phyloP scores from a whole-genome alignment of 2,888 invertebrate genomes.

The Exocentrus adspersus region DNA sequence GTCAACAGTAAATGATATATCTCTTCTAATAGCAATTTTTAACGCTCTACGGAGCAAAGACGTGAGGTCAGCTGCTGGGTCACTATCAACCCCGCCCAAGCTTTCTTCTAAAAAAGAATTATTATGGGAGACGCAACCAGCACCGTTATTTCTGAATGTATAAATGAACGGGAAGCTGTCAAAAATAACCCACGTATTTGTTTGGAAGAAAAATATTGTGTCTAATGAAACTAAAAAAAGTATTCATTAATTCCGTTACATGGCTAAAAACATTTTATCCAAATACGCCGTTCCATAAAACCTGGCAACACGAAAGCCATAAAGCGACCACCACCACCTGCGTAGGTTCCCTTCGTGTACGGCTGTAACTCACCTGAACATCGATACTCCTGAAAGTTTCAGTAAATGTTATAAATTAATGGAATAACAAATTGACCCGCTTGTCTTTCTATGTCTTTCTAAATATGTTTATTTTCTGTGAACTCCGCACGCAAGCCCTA shows the following conservation, averaged over 20 bases:
- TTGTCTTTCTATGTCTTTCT: slow-evolving; percentile 25
- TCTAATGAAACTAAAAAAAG: too few species aligned
- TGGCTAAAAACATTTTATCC: too few species aligned
- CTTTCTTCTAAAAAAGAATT: not conserved
- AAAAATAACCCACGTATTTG: too few species aligned
- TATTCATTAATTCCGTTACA: too few species aligned
- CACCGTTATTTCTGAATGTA: too few species aligned
- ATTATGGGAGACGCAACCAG: not conserved
- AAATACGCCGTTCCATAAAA: not conserved
- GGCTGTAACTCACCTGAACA: slow-evolving; percentile 15
- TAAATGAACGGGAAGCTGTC: too few species aligned
- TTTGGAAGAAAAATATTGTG: too few species aligned
- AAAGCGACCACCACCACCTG: not conserved
- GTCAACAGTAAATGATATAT: not conserved
- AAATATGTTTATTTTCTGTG: slow-evolving; percentile 11
- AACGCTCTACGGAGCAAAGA: not conserved
- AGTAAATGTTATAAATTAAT: slow-evolving; percentile 43
- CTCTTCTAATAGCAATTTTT: not conserved
- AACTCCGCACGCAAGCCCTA: slow-evolving; percentile 12
- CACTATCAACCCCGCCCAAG: not conserved
- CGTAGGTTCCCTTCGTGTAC: slow-evolving; percentile 28
- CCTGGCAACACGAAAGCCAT: slow-evolving; percentile 4
- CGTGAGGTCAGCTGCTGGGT: not conserved
- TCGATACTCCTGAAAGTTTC: slow-evolving; percentile 45
- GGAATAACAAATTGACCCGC: slow-evolving; percentile 40